Conservation (phyloP, 35 echinoderm and acorn worm species). For the Nesometra sesokonis region DNA sequence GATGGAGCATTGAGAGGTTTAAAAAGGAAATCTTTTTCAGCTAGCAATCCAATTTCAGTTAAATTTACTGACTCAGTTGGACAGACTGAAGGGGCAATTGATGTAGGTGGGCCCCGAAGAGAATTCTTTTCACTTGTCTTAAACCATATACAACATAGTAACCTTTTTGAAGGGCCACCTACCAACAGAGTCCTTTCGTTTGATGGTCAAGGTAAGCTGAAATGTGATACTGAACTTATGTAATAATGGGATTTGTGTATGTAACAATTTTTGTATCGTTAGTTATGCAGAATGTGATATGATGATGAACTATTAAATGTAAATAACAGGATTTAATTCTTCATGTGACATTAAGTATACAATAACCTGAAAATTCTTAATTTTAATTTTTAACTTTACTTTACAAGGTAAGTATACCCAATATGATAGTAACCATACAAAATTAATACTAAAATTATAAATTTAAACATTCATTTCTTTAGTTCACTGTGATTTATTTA, state of each 20-base stretch:
- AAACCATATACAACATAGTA: background rate
- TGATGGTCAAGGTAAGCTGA: background rate
- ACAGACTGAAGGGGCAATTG: slow-evolving; percentile 12
- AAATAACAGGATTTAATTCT: too few relatives aligned
- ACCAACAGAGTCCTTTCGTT: background rate
- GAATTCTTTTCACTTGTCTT: slow-evolving; percentile 1
- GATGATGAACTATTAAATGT: background rate
- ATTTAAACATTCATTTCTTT: too few relatives aligned
- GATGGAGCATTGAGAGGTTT: slow-evolving; percentile 10
- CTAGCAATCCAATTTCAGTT: background rate
- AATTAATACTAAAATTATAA: too few relatives aligned
- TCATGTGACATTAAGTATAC: too few relatives aligned
- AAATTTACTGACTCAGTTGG: slow-evolving; percentile 17
- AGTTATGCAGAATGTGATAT: background rate
- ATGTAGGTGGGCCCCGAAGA: slow-evolving; percentile 17
- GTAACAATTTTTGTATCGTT: background rate
- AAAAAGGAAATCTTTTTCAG: background rate
- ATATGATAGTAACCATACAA: too few relatives aligned
- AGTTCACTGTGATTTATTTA: too few relatives aligned
- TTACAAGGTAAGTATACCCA: too few relatives aligned
- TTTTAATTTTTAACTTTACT: too few relatives aligned
- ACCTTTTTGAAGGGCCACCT: slow-evolving; percentile 11
- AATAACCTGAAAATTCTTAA: too few relatives aligned
- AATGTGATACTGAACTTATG: too few relatives aligned
- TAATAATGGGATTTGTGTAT: background rate